Evolutionary conservation across 2,113 vertebrate species (phyloP).

Genomic region (Oryzias javanicus): DNA sequence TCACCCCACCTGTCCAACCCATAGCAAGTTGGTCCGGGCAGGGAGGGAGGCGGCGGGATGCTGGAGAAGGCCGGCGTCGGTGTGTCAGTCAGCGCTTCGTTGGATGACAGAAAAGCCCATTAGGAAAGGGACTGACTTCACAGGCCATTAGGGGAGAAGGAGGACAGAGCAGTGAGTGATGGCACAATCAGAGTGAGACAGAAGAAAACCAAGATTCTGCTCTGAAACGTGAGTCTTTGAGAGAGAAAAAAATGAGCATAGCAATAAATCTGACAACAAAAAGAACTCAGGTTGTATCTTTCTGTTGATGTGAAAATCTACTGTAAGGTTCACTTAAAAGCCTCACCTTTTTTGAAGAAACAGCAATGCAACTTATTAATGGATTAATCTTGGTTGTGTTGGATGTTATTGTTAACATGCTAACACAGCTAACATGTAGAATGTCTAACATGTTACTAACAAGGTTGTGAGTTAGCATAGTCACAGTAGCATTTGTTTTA

Average conservation of each 20-base stretch:
- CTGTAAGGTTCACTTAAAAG: too few species aligned
- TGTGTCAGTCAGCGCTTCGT: conserved; percentile 64
- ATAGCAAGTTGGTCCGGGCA: conserved; percentile 49
- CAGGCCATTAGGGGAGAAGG: conserved; percentile 75
- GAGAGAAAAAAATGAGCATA: conserved; percentile 4
- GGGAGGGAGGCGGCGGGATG: conserved; percentile 33
- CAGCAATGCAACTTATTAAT: too few species aligned
- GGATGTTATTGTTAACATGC: too few species aligned
- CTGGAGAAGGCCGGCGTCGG: conserved; percentile 38
- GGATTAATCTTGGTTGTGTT: too few species aligned
- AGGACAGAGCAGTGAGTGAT: conserved; percentile 62
- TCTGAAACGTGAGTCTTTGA: neutral
- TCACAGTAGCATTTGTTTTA: too few species aligned
- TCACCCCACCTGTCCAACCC: conserved; percentile 62
- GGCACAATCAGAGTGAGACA: conserved; percentile 36
- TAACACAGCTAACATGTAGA: too few species aligned
- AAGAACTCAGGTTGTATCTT: too few species aligned
- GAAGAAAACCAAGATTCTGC: conserved; percentile 9
- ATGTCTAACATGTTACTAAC: too few species aligned
- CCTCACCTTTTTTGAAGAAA: too few species aligned
- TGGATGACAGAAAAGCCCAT: conserved; percentile 78
- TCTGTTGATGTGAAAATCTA: too few species aligned
- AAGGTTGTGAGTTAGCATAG: too few species aligned
- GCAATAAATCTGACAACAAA: neutral
- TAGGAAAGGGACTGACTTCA: conserved; percentile 73